These are phyloP conservation scores for Enteromius treurensis DNA, from an alignment of 2,797 vertebrate genomes.

Conservation along the genomic window DNA sequence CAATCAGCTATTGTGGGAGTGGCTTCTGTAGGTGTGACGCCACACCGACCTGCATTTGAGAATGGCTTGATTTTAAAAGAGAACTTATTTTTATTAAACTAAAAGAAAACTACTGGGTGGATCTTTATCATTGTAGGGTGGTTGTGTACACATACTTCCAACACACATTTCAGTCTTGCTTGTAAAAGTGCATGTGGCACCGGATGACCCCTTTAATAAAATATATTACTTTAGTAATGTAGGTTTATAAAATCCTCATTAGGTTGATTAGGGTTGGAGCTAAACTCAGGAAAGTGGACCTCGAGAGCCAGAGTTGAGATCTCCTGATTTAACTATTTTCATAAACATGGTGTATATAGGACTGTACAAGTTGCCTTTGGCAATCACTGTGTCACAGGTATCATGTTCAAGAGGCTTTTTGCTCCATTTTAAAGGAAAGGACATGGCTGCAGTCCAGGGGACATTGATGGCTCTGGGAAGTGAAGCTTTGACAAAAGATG, in stretches of 20 bases:
- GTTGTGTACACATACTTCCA: too few relatives aligned
- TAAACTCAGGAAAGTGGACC: not conserved
- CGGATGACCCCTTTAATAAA: not conserved
- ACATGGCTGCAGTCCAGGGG: slow-evolving; percentile 88
- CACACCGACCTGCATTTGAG: too few relatives aligned
- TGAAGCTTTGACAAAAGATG: slow-evolving; percentile 85
- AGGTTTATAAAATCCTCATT: not conserved
- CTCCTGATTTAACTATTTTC: not conserved
- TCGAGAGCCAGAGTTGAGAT: not conserved
- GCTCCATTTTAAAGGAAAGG: slow-evolving; percentile 76
- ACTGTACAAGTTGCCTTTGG: not conserved
- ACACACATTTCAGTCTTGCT: too few relatives aligned
- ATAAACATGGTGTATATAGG: not conserved
- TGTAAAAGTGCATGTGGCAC: too few relatives aligned
- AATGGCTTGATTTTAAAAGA: too few relatives aligned
- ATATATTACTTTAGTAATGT: not conserved
- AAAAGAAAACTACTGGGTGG: too few relatives aligned
- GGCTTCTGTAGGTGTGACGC: too few relatives aligned
- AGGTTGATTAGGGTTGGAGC: not conserved
- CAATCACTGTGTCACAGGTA: not conserved
- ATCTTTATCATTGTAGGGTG: too few relatives aligned
- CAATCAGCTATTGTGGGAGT: too few relatives aligned
- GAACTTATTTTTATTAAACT: too few relatives aligned
- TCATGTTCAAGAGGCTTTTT: slow-evolving; percentile 1
- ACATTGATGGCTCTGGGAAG: slow-evolving; percentile 86